Evolutionary conservation across 2,797 vertebrate species (phyloP).

Genomic region (Oreortyx pictus): DNA sequence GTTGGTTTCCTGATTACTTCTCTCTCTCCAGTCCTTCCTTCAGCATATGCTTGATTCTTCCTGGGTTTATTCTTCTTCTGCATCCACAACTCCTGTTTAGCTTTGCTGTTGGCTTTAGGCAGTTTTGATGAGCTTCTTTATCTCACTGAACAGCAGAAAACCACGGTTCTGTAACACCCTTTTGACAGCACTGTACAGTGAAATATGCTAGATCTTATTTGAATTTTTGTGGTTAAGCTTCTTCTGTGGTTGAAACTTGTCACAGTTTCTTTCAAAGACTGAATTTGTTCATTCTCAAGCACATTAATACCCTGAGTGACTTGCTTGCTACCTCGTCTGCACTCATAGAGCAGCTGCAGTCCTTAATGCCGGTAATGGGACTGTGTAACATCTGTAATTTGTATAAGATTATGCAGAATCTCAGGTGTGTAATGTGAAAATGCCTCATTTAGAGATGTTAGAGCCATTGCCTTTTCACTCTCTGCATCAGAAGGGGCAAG

Average conservation of each 20-base stretch:
- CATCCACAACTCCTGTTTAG: not conserved
- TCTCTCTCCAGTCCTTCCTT: not conserved
- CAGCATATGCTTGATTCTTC: not conserved
- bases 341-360: not conserved
- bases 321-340: not conserved
- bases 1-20: not conserved
- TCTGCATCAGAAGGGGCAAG: not conserved
- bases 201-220: not conserved
- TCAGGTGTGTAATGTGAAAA: not conserved
- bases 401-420: not conserved
- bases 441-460: fast-evolving
- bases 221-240: not conserved
- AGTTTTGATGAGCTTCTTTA: not conserved
- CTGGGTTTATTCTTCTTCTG: not conserved
- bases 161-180: not conserved
- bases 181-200: not conserved
- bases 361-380: not conserved
- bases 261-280: not conserved
- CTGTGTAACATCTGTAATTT: not conserved
- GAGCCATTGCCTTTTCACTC: fast-evolving
- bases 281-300: not conserved
- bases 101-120: not conserved
- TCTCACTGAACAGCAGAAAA: not conserved
- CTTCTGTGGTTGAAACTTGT: not conserved
- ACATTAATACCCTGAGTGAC: not conserved